phyloP scores from a whole-genome alignment of 2,797 vertebrate genomes.

The Antennarius maculatus region DNA sequence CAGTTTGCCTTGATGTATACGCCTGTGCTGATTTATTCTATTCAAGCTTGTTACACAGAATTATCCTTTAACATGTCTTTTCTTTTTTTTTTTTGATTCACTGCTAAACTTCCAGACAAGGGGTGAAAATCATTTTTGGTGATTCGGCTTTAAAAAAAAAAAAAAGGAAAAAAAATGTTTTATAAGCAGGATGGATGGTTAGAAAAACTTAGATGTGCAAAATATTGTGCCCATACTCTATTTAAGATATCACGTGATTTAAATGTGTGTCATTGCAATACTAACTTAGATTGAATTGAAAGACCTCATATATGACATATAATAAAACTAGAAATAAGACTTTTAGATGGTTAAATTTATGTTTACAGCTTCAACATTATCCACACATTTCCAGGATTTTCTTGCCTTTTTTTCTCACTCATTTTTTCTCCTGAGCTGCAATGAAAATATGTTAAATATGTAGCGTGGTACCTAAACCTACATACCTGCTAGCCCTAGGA shows the following conservation, averaged over 20 bases:
- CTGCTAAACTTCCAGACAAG: constrained; percentile 31
- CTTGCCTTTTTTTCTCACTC: background rate
- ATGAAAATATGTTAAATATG: background rate
- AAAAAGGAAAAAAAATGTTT: constrained; percentile 23
- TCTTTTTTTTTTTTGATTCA: constrained; percentile 42
- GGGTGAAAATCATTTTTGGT: constrained; percentile 47
- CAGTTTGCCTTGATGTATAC: constrained; percentile 51
- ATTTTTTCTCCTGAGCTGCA: background rate
- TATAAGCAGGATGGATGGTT: constrained; percentile 2
- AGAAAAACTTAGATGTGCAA: constrained; percentile 10
- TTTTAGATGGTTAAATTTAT: too few species aligned
- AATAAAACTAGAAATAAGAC: background rate
- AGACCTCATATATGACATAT: background rate
- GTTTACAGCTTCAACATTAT: background rate
- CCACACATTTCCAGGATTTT: background rate
- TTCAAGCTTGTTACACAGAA: constrained; percentile 50
- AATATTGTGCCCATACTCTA: background rate
- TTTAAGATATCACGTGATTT: background rate
- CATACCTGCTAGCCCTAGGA: too few species aligned
- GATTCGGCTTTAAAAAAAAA: constrained; percentile 32
- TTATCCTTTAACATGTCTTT: constrained; percentile 40
- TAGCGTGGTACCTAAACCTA: too few species aligned
- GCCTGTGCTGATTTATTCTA: constrained; percentile 63
- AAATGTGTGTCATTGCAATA: background rate
- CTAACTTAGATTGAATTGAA: background rate